A percentile compares a stretch with the other conserved stretches of the same genome.
phyloP scores from a whole-genome alignment of 2,888 invertebrate genomes.

The Diarsia brunnea region DNA sequence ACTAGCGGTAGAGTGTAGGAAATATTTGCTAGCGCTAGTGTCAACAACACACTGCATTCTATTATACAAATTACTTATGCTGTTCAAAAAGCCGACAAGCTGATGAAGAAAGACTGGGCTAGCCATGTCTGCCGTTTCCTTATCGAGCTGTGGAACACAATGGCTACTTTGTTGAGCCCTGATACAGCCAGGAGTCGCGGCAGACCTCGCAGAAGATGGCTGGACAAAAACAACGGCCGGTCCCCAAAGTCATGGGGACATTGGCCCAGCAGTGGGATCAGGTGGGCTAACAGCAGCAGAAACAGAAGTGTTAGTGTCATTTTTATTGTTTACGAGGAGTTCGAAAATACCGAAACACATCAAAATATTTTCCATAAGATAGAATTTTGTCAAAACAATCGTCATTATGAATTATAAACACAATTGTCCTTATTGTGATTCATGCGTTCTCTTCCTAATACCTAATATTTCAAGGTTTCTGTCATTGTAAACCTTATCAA shows the following conservation, averaged over 20 bases:
- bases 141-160: not conserved
- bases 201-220: not conserved
- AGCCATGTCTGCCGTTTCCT: not conserved
- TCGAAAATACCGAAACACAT: not conserved
- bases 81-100: not conserved
- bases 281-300: not conserved
- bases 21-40: not conserved
- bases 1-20: not conserved
- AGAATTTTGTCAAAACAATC: too few relatives aligned
- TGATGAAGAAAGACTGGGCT: not conserved
- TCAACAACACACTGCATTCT: not conserved
- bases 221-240: not conserved
- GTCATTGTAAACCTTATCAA: not conserved
- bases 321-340: not conserved
- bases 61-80: not conserved
- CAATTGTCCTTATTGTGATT: conserved; percentile 13
- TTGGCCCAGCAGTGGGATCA: not conserved
- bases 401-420: not conserved
- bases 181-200: not conserved
- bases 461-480: conserved; percentile 29
- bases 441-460: not conserved
- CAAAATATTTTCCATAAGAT: too few relatives aligned
- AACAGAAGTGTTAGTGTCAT: not conserved
- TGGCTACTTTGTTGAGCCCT: not conserved
- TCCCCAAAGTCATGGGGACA: not conserved